These are phyloP conservation scores for Trypoxylus dichotomus DNA, from an alignment of 1,140 invertebrate species.

Conservation along the genomic window DNA sequence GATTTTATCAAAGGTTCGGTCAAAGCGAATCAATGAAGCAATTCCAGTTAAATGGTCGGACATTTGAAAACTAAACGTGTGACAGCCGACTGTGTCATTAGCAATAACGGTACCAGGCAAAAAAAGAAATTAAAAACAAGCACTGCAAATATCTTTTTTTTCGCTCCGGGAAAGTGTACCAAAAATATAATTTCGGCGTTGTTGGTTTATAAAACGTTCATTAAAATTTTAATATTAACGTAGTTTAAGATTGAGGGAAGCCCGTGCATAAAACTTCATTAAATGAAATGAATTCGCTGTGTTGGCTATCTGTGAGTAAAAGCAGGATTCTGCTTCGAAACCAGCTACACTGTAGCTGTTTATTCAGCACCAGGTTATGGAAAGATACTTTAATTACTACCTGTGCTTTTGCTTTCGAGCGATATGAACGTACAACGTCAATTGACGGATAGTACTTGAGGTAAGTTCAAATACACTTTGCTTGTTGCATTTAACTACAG, in stretches of 20 bases:
- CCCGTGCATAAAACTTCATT: not conserved
- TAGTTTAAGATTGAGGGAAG: not conserved
- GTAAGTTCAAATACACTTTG: not conserved
- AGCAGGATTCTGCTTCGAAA: not conserved
- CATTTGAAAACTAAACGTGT: conserved; percentile 17
- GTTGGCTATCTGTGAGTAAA: not conserved
- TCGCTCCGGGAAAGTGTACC: not conserved
- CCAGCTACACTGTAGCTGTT: not conserved
- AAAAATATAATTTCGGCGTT: not conserved
- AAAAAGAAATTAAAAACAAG: not conserved
- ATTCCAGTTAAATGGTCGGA: not conserved
- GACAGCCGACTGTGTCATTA: conserved; percentile 1
- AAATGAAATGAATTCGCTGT: conserved; percentile 9
- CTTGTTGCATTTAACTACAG: not conserved
- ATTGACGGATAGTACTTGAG: not conserved
- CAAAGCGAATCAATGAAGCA: conserved; percentile 15
- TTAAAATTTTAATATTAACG: conserved; percentile 15
- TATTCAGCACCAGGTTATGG: not conserved
- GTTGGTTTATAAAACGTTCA: not conserved
- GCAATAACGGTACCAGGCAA: not conserved
- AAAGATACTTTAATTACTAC: not conserved
- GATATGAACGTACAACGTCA: not conserved
- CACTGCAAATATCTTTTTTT: conserved; percentile 6
- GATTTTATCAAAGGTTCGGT: not conserved
- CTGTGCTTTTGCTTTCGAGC: not conserved